These are phyloP conservation scores for Drosophila tropicalis DNA, from an alignment of 1,140 invertebrate genomes.

Conservation along the genomic window DNA sequence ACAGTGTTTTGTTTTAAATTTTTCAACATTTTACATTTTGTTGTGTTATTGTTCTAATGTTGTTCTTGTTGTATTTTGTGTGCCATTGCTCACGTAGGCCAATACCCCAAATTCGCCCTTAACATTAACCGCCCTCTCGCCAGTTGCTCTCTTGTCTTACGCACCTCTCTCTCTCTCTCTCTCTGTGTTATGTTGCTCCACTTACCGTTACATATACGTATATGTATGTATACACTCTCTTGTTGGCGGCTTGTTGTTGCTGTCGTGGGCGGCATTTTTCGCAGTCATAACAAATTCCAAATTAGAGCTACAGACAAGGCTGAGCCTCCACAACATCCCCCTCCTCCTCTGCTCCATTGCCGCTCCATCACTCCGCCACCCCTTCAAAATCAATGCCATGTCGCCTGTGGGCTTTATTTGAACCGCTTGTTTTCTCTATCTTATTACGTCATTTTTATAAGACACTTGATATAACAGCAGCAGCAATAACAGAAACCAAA, in stretches of 20 bases:
- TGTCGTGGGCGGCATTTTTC: conserved; percentile 7
- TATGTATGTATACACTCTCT: neutral
- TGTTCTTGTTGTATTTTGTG: conserved; percentile 54
- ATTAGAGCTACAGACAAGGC: conserved; percentile 9
- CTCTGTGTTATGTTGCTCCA: conserved; percentile 2
- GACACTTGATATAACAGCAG: conserved; percentile 67
- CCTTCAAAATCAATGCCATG: conserved; percentile 9
- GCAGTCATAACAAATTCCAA: conserved; percentile 11
- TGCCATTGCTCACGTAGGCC: conserved; percentile 69
- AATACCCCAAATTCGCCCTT: conserved; percentile 43
- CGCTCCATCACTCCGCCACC: neutral
- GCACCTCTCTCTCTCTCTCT: conserved; percentile 1
- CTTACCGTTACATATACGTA: neutral
- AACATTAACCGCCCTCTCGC: conserved; percentile 22
- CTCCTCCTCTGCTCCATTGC: neutral
- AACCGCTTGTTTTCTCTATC: conserved; percentile 7
- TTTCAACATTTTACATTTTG: conserved; percentile 18
- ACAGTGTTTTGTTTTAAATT: conserved; percentile 23
- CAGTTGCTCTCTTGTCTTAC: neutral
- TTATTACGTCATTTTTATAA: conserved; percentile 64
- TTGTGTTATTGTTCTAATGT: conserved; percentile 42
- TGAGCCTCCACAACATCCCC: neutral
- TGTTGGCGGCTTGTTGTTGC: neutral
- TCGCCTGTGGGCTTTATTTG: conserved; percentile 8
- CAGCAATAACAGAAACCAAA: conserved; percentile 8